Evolutionary conservation across 2,113 vertebrate species (phyloP), one percentile per base, ranked within the genome.

Genomic region (Pelodiscus sinensis): DNA sequence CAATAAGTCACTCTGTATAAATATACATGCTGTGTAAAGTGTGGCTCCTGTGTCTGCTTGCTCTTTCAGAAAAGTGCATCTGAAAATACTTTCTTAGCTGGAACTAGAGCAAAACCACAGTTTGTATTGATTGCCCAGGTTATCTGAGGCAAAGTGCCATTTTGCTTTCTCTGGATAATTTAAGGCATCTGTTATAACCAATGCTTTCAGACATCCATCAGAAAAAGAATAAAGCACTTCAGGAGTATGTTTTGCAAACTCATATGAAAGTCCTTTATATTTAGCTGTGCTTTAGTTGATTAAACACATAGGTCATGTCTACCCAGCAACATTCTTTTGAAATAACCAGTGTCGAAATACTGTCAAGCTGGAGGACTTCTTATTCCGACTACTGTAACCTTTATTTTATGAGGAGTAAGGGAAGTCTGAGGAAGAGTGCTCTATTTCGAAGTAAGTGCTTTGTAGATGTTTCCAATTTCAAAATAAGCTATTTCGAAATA

Each of bases 91-190:
- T 85, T 85, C 15, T 58, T 87, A 56, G 55, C 25, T 86, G 4
- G 1, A 91, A 77, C 68, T 82, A 52, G 77, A 92, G 83, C 60
- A 85, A 94, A 95, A 97, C 50, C 58, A 91, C 58, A 29, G 60
- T 86, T 95, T 88, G 84, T 85, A 90, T 94, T 97, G 87, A 96
- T 97, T 97, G 97, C 4, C 5, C 52, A 88, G 85, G 83, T 88
- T 94, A 81, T 85, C 91, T 88, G 58, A 95, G 85, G 88, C 38
- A 75, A 94, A 88, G 85, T 60, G 83, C 35, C 89, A 86, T 82
- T 93, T 82, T 80, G 79, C 27, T 21, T 97, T 95, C 94, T 87
- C 87, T 93, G 54, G 87, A 92, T 85, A 94, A 92, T 90, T 95
- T 88, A 86, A 96, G 81, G 78, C 83, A 94, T 95, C 89, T 79